These are phyloP conservation scores for Parus major DNA, from an alignment of 2,113 vertebrate genomes.

Conservation along the genomic window DNA sequence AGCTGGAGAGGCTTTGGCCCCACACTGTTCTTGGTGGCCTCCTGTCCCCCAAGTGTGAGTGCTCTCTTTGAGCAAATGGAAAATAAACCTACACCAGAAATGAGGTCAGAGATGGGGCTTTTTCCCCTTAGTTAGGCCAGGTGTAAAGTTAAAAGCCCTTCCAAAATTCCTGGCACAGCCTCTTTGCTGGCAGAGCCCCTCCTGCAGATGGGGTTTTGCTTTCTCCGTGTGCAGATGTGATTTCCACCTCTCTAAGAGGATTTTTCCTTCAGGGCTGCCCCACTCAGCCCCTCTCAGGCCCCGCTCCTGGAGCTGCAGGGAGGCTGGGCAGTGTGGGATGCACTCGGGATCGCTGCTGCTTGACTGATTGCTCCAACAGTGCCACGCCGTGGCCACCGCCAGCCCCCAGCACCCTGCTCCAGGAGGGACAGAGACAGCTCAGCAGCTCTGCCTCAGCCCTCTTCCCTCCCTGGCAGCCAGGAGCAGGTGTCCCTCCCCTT, in stretches of 20 bases:
- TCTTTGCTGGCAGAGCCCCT: not conserved
- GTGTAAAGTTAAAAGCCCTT: not conserved
- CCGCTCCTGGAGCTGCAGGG: accelerated
- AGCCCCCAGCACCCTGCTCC: not conserved
- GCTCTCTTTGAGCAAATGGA: not conserved
- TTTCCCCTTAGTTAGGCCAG: not conserved
- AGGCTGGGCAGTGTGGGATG: accelerated
- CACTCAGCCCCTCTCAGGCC: not conserved
- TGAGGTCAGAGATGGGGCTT: accelerated
- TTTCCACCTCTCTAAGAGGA: not conserved
- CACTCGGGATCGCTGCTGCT: accelerated
- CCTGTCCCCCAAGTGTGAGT: not conserved
- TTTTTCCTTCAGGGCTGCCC: not conserved
- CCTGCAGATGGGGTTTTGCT: not conserved
- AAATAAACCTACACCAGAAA: not conserved
- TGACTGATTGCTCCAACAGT: not conserved
- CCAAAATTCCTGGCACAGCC: not conserved
- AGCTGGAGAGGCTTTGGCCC: not conserved
- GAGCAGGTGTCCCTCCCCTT: not conserved
- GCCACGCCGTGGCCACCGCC: constrained; percentile 32
- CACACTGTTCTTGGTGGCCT: not conserved
- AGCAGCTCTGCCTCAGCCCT: not conserved
- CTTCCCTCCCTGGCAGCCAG: not conserved
- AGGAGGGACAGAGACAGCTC: not conserved
- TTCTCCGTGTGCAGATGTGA: accelerated